These are phyloP conservation scores for Lagenorhynchus albirostris DNA, from an alignment of 2,113 vertebrate species.

Conservation along the genomic window DNA sequence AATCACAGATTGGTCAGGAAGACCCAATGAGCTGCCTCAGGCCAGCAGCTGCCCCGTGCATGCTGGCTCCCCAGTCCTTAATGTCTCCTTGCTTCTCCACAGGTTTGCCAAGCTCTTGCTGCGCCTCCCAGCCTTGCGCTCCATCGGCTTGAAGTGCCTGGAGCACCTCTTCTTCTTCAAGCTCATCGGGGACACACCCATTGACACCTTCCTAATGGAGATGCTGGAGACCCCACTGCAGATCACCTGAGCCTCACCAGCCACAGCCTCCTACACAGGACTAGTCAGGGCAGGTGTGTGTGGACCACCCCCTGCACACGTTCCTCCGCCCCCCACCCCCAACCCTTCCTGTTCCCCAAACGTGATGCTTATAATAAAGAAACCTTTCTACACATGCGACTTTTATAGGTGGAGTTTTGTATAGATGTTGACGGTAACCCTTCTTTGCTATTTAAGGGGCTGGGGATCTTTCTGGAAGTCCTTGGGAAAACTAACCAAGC, in stretches of 20 bases:
- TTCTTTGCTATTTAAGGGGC: constrained; percentile 41
- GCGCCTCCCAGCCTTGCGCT: constrained; percentile 93
- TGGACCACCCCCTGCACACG: constrained; percentile 33
- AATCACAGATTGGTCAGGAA: too few relatives aligned
- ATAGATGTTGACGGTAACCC: constrained; percentile 48
- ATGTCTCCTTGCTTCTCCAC: not conserved
- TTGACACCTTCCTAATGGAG: constrained; percentile 99
- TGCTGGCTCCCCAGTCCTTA: fast-evolving
- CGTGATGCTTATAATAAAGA: constrained; percentile 62
- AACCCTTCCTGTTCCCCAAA: not conserved
- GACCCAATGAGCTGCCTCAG: fast-evolving
- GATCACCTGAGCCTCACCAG: constrained; percentile 88
- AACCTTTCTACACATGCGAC: constrained; percentile 6
- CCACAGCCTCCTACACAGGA: not conserved
- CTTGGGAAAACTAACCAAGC: constrained; percentile 26
- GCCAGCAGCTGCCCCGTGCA: fast-evolving
- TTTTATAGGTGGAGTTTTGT: constrained; percentile 72
- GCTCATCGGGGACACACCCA: constrained; percentile 96
- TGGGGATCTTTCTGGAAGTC: constrained; percentile 8
- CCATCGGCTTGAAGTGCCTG: constrained; percentile 95
- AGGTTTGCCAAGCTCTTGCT: constrained; percentile 96
- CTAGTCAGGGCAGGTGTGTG: not conserved
- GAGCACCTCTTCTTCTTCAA: constrained; percentile 99
- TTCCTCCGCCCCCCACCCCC: not conserved
- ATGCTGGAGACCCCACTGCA: constrained; percentile 96